A percentile compares a stretch with the other conserved stretches of the same genome.
These are phyloP conservation scores for Spizaetus ornatus DNA, from an alignment of 2,113 vertebrate genomes.

Conservation along the genomic window DNA sequence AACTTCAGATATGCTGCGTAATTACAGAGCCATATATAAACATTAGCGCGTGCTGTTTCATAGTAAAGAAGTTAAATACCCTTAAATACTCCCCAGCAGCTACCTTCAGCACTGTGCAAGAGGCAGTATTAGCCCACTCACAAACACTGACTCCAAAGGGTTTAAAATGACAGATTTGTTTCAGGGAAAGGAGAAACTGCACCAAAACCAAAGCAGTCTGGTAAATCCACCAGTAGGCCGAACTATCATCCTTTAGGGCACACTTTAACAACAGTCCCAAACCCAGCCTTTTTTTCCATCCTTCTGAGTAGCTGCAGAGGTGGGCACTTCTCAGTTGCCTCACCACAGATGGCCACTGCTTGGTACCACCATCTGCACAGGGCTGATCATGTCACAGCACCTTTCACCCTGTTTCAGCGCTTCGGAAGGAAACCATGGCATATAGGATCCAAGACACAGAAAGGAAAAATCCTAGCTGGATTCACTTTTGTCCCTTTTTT, in stretches of 20 bases:
- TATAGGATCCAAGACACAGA: not conserved
- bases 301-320: not conserved
- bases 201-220: not conserved
- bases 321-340: not conserved
- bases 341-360: not conserved
- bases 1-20: no score
- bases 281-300: not conserved
- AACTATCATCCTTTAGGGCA: not conserved
- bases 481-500: not conserved
- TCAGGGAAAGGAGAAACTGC: not conserved
- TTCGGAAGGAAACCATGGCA: not conserved
- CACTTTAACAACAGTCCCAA: not conserved
- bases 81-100: not conserved
- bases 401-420: not conserved
- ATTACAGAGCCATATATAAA: not conserved
- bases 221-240: not conserved
- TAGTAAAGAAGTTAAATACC: not conserved
- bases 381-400: not conserved
- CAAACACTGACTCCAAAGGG: not conserved
- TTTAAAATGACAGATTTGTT: not conserved
- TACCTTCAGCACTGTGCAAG: not conserved
- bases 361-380: rapidly evolving
- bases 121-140: not conserved
- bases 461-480: not conserved
- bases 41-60: not conserved